Conservation (phyloP, 2,888 invertebrate species). For the Xestia xanthographa region DNA sequence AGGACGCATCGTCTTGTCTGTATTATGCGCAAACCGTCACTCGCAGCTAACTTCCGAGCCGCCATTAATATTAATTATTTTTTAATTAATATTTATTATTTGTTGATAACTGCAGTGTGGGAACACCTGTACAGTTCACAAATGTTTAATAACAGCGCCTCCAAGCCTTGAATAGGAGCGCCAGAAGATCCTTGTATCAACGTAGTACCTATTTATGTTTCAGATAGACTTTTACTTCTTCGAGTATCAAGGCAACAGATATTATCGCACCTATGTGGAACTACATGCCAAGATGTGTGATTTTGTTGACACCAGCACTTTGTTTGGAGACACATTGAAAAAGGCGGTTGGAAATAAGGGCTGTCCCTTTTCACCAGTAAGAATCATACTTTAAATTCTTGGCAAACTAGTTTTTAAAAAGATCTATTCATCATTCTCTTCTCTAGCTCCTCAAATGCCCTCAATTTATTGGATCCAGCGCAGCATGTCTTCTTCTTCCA, state of each 20-base stretch:
- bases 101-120: no score
- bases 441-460: no score
- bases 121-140: no score
- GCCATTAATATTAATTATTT: no score
- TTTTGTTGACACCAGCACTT: conserved; percentile 11
- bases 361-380: conserved; percentile 44
- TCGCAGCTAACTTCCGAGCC: no score
- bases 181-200: not conserved
- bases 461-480: no score
- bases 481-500: no score
- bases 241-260: conserved; percentile 33
- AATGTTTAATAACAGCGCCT: no score
- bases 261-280: conserved; percentile 40
- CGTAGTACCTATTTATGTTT: conserved; percentile 4
- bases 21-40: no score
- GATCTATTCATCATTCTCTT: no score
- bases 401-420: not conserved
- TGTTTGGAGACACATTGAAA: conserved; percentile 42
- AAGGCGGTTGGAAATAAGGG: not conserved
- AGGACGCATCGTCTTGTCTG: no score
- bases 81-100: no score
- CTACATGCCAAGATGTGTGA: conserved; percentile 38
- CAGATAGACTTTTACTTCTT: conserved; percentile 36
- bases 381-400: not conserved
- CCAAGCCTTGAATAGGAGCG: not conserved